Evolutionary conservation across 2,113 vertebrate species (phyloP).

Genomic region (Embiotoca jacksoni): DNA sequence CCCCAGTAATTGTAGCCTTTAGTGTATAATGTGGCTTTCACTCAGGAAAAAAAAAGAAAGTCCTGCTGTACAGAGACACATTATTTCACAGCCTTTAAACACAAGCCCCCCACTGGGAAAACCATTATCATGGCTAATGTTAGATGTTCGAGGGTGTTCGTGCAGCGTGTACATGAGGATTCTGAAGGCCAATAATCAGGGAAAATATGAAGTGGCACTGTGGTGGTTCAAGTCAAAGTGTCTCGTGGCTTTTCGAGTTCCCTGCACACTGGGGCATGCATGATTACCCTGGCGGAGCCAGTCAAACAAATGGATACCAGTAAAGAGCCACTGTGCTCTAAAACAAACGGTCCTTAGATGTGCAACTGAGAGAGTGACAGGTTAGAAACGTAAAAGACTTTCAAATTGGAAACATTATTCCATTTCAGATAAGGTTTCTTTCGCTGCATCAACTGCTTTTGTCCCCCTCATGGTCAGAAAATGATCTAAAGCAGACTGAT

Average conservation of each 20-base stretch:
- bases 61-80: conserved; percentile 38
- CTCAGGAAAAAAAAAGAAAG: conserved; percentile 33
- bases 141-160: conserved; percentile 43
- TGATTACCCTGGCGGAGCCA: background rate
- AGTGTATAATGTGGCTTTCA: conserved; percentile 44
- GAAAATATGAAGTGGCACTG: background rate
- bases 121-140: conserved; percentile 57
- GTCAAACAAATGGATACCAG: background rate
- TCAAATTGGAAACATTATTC: background rate
- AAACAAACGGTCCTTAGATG: conserved; percentile 16
- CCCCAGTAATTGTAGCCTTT: conserved; percentile 57
- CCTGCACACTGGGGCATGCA: too few relatives aligned
- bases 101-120: conserved; percentile 54
- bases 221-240: conserved; percentile 12
- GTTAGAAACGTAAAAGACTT: background rate
- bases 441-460: background rate
- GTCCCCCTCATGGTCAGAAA: background rate
- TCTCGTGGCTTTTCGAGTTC: conserved; percentile 13
- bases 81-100: conserved; percentile 63
- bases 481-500: background rate
- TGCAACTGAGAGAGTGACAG: background rate
- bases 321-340: background rate
- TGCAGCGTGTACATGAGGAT: conserved; percentile 25
- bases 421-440: too few relatives aligned
- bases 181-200: conserved; percentile 25